Percentiles rank a stretch among this genome's conserved stretches.
Evolutionary conservation across 2,797 vertebrate species (phyloP).

Genomic region (Molossus alvarezi): DNA sequence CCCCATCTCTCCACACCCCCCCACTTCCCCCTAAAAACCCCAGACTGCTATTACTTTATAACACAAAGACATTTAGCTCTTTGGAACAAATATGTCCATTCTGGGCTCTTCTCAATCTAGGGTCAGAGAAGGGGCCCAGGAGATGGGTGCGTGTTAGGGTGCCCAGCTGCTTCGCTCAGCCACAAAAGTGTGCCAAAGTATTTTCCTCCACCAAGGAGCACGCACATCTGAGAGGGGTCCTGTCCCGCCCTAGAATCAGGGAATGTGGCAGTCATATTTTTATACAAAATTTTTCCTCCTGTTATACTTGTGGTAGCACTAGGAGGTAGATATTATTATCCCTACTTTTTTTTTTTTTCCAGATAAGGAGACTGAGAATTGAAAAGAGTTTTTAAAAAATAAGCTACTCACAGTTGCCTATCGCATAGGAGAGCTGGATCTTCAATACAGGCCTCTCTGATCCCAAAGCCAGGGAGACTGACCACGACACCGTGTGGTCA

Average conservation of each 20-base stretch:
- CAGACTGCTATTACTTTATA: not conserved
- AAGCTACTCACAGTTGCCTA: not conserved
- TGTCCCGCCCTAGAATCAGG: not conserved
- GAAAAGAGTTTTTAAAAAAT: not conserved
- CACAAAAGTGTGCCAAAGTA: not conserved
- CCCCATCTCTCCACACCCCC: not conserved
- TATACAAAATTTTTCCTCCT: not conserved
- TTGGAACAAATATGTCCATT: not conserved
- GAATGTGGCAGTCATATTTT: not conserved
- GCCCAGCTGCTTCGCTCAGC: not conserved
- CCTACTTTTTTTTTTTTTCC: not conserved
- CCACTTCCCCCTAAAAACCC: not conserved
- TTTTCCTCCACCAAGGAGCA: not conserved
- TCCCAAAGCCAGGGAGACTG: not conserved
- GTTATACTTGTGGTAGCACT: not conserved
- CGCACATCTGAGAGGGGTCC: not conserved
- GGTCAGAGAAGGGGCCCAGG: not conserved
- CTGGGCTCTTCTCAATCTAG: not conserved
- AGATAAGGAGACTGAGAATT: not conserved
- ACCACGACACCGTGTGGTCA: not conserved
- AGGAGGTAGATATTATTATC: not conserved
- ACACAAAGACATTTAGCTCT: not conserved
- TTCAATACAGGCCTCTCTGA: not conserved
- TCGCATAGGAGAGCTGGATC: not conserved
- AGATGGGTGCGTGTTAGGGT: rapidly evolving